These are phyloP conservation scores for Melipona bicolor DNA, from an alignment of 2,888 invertebrate genomes.

Conservation along the genomic window DNA sequence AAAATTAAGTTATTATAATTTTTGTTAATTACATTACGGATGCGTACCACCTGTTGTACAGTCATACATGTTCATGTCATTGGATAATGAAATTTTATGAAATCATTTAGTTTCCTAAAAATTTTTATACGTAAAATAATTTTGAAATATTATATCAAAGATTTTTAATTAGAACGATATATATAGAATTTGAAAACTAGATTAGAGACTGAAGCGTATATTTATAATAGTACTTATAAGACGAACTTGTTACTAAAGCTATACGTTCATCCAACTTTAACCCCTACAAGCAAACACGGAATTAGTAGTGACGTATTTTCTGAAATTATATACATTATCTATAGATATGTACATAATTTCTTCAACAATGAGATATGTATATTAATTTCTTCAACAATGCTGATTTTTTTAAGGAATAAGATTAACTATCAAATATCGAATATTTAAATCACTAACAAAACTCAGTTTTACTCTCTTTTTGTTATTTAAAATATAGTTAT, in stretches of 20 bases:
- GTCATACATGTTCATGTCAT: background rate
- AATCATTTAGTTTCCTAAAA: background rate
- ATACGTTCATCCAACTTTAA: slow-evolving; percentile 27
- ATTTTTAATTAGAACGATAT: background rate
- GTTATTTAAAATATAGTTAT: background rate
- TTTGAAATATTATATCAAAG: background rate
- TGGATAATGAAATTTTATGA: background rate
- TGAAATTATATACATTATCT: too few species aligned
- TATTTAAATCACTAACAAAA: background rate
- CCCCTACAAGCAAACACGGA: background rate
- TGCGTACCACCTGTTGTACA: slow-evolving; percentile 1
- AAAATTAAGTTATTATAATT: background rate
- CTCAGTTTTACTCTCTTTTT: background rate
- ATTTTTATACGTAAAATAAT: background rate
- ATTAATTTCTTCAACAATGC: background rate
- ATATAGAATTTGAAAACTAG: background rate
- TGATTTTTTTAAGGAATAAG: background rate
- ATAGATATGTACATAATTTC: too few species aligned
- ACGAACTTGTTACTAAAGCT: slow-evolving; percentile 31
- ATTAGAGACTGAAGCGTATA: slow-evolving; percentile 10
- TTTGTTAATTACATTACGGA: background rate
- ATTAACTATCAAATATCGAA: background rate
- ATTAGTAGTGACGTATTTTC: slow-evolving; percentile 1
- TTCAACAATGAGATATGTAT: background rate
- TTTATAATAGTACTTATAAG: slow-evolving; percentile 15